Percentiles rank a stretch among this genome's conserved stretches.
These are phyloP conservation scores for Oenanthe oenanthe DNA, from an alignment of 2,113 vertebrate genomes.

Conservation along the genomic window DNA sequence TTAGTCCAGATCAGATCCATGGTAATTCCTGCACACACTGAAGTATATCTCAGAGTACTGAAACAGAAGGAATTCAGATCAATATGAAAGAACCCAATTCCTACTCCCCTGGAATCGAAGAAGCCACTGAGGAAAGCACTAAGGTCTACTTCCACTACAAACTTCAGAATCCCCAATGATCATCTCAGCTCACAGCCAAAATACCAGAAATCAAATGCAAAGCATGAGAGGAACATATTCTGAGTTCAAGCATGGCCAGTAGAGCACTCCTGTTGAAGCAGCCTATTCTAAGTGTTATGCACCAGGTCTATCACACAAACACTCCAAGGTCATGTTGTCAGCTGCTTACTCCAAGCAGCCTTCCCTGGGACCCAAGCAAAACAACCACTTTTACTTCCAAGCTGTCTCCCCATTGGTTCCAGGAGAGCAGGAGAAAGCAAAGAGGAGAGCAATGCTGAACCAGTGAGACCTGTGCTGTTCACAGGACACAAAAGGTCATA, in stretches of 20 bases:
- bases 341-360: not conserved
- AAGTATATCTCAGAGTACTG: not conserved
- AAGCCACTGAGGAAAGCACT: too few species aligned
- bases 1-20: not conserved
- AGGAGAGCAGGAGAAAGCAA: not conserved
- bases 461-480: not conserved
- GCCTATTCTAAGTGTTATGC: not conserved
- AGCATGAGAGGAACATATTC: not conserved
- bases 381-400: not conserved
- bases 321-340: not conserved
- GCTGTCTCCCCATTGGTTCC: not conserved
- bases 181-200: not conserved
- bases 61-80: not conserved
- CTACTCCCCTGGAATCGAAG: not conserved
- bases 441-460: not conserved
- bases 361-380: not conserved
- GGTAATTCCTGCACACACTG: not conserved
- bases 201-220: not conserved
- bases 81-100: not conserved
- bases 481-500: not conserved
- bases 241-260: fast-evolving
- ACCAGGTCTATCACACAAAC: not conserved
- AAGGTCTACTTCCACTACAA: not conserved
- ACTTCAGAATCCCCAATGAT: not conserved
- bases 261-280: not conserved